phyloP scores from a whole-genome alignment of 2,113 vertebrate genomes.

The Pteruthius melanotis region DNA sequence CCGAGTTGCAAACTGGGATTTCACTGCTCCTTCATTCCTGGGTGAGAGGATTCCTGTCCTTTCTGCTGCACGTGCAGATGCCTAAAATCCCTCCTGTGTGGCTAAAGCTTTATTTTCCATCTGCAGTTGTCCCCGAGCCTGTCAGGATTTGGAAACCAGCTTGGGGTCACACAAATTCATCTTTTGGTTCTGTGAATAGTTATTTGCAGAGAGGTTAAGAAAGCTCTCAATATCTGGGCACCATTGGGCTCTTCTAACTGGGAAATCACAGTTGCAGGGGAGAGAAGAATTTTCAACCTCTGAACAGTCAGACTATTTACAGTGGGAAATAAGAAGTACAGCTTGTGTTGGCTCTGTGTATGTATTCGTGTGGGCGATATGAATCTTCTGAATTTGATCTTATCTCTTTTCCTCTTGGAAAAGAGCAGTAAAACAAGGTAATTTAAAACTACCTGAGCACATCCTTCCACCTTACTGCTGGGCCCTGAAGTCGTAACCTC shows the following conservation, averaged over 20 bases:
- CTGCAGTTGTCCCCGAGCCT: neutral
- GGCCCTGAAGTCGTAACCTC: slow-evolving; percentile 79
- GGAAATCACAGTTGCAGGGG: neutral
- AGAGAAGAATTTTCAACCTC: neutral
- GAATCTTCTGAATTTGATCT: slow-evolving; percentile 57
- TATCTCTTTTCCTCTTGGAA: slow-evolving; percentile 68
- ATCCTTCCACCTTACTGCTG: slow-evolving; percentile 75
- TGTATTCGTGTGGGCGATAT: neutral
- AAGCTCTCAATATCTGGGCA: neutral
- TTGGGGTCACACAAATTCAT: neutral
- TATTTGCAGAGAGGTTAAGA: neutral
- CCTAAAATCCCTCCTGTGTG: neutral
- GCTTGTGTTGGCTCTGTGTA: neutral
- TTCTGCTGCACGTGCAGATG: neutral
- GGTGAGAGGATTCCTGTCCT: neutral
- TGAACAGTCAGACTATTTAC: neutral
- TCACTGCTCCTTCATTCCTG: rapidly evolving
- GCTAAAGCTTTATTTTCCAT: neutral
- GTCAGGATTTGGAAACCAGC: neutral
- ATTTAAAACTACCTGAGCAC: slow-evolving; percentile 79
- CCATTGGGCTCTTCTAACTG: neutral
- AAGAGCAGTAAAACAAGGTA: slow-evolving; percentile 59
- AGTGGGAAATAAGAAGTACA: neutral
- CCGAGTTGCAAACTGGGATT: neutral
- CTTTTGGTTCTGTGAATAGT: neutral